phyloP scores from a whole-genome alignment of 2,888 invertebrate species.

The Thera obeliscata region DNA sequence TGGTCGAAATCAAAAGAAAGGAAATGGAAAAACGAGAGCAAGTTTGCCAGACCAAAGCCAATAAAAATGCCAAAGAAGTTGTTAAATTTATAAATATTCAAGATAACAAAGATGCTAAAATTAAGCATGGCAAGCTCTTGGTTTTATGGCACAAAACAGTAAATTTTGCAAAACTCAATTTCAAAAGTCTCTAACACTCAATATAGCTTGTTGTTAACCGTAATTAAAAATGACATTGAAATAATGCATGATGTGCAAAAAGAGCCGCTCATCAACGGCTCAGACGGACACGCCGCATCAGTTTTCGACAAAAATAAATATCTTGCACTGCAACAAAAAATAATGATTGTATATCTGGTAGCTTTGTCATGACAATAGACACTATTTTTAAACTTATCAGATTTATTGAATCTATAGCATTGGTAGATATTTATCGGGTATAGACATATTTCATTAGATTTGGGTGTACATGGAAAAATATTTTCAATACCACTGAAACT shows the following conservation, averaged over 20 bases:
- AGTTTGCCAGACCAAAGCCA: too few relatives aligned
- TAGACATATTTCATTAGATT: neutral
- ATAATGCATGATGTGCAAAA: constrained; percentile 57
- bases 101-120: neutral
- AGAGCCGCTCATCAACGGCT: constrained; percentile 47
- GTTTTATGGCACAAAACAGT: neutral
- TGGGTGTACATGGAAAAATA: neutral
- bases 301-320: constrained; percentile 57
- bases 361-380: constrained; percentile 9
- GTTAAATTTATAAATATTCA: neutral
- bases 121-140: neutral
- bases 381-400: too few relatives aligned
- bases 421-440: too few relatives aligned
- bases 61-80: too few relatives aligned
- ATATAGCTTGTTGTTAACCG: constrained; percentile 31
- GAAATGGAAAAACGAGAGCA: too few relatives aligned
- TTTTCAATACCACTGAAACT: neutral
- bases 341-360: constrained; percentile 24
- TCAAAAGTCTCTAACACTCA: neutral
- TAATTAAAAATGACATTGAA: constrained; percentile 64
- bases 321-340: constrained; percentile 43
- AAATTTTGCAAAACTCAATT: constrained; percentile 7
- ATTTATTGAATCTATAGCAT: too few relatives aligned
- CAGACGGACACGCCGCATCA: constrained; percentile 58
- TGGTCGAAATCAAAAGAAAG: too few relatives aligned